Evolutionary conservation across 2,888 invertebrate genomes (phyloP), one percentile per base, ranked within the genome.

Genomic region (Sminthurinus aureus): DNA sequence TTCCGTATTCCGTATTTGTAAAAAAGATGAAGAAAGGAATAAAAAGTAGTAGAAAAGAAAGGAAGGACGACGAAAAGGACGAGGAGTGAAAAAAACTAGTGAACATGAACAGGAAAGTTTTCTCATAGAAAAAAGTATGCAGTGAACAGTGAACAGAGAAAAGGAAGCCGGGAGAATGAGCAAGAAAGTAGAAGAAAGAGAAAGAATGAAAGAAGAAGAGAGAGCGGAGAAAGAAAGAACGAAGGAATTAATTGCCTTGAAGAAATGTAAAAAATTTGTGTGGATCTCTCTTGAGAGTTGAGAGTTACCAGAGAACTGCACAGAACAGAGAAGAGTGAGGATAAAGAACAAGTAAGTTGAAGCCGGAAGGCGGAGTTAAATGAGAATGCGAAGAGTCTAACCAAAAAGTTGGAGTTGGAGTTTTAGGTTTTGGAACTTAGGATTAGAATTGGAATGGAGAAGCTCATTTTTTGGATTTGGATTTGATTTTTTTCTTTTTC

Each of bases 161-260:
- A 81, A 12, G 76, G 9, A 71, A 13, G 9, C 11, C 9, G n/a
- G n/a, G 13, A 18, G 71, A 58, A n/a, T 18, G 77, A 22, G 13
- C 50, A 51, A 78, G 24, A 64, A 24, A 64, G 24, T 24, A 3
- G 22, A 64, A 26, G 22, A 67, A 20, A 67, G 67, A 9, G 8
- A 67, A 22, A n/a, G 67, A 67, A 20, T 13, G n/a, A 80, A 80
- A 6, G 58, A 18, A 58, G 9, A 22, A 69, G 20, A 11, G 58
- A 58, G 38, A 71, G 11, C 0, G 24, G 58, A 58, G 38, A 71
- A 24, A 15, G 71, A 71, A 71, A 74, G 75, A 81, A 81, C 64
- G 58, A 64, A n/a, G 75, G 58, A 71, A 81, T 81, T 81, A 81
- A 81, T 81, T 81, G 81, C 81, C 81, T 81, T 64, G 81, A 81